Conservation (phyloP, 2,888 invertebrate species). For the Himalopsyche anomala region DNA sequence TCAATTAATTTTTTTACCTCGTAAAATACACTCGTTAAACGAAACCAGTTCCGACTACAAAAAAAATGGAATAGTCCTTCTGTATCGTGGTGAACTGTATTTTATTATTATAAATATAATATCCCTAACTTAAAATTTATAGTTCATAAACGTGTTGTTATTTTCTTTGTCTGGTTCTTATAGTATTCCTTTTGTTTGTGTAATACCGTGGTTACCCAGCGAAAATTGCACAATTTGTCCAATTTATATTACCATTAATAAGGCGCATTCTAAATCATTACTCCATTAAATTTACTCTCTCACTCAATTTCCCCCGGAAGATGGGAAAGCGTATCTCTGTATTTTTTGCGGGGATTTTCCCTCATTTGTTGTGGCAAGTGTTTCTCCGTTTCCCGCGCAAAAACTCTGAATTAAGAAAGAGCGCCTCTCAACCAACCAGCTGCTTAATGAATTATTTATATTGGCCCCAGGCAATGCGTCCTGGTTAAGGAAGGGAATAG, state of each 20-base stretch:
- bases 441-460: constrained; percentile 34
- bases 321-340: neutral
- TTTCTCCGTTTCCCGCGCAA: constrained; percentile 31
- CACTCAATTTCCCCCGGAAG: constrained; percentile 34
- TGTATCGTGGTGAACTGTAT: too few relatives aligned
- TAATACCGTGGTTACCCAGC: too few relatives aligned
- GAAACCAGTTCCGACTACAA: too few relatives aligned
- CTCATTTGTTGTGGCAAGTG: constrained; percentile 30
- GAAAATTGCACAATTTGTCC: neutral
- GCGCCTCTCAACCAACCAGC: constrained; percentile 1
- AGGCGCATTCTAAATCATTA: constrained; percentile 8
- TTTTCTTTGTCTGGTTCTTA: too few relatives aligned
- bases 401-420: constrained; percentile 34
- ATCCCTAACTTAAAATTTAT: too few relatives aligned
- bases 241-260: constrained; percentile 34
- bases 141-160: too few relatives aligned
- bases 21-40: too few relatives aligned
- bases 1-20: too few relatives aligned
- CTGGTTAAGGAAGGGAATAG: constrained; percentile 15
- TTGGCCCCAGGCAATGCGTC: constrained; percentile 26
- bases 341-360: constrained; percentile 19
- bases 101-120: too few relatives aligned
- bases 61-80: too few relatives aligned
- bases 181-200: too few relatives aligned
- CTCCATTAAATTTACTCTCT: constrained; percentile 34